Base-by-base conservation (phyloP, 2,888 invertebrate species). In the Melinaea marsaeus region DNA sequence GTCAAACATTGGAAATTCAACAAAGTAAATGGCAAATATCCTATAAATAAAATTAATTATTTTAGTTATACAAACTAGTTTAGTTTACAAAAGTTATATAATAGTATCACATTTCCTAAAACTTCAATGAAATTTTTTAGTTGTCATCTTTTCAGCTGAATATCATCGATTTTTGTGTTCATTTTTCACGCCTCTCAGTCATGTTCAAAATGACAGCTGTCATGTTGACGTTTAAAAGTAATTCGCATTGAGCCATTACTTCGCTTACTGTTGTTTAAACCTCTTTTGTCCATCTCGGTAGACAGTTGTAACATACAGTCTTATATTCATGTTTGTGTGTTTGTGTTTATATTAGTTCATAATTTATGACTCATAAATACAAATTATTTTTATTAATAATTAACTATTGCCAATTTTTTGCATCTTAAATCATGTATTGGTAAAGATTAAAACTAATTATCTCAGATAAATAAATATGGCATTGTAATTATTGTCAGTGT, bases 201-300 rank as follows among this genome's bases (percentile, higher is more conserved):
- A 55, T 45, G n/a, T 13, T 37, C 48, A 6, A 35, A 65, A 57
- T 61, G 67, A 61, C 67, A 67, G 65, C 67, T 65, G 67, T 63
- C 65, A 65, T 9, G n/a, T 13, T 63, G 63, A 61, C 60, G 55
- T 58, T 58, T 42, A 57, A 55, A 51, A 42, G 11, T 57, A 32
- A 22, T 45, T 48, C 54, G 46, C 46, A 13, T 32, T 37, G 46
- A 61, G 57, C 34, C 33, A 58, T 58, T 58, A 58, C 46, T 45
- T 42, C 11, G 51, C 13, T 13, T 7, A 33, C 32, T 32, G 48
- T 48, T 56, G 47, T 42, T 51, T 13, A 3, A 60, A 13, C 22
- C 13, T 11, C 22, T 45, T 62, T 54, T 35, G 33, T 54, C n/a
- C 42, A 45, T 48, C 33, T 22, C n/a, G 2, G 51, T 51, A 32